Percentiles rank a stretch among this genome's conserved stretches.
These are phyloP conservation scores for Drosophila birchii DNA, from an alignment of 2,888 invertebrate species.

Conservation along the genomic window DNA sequence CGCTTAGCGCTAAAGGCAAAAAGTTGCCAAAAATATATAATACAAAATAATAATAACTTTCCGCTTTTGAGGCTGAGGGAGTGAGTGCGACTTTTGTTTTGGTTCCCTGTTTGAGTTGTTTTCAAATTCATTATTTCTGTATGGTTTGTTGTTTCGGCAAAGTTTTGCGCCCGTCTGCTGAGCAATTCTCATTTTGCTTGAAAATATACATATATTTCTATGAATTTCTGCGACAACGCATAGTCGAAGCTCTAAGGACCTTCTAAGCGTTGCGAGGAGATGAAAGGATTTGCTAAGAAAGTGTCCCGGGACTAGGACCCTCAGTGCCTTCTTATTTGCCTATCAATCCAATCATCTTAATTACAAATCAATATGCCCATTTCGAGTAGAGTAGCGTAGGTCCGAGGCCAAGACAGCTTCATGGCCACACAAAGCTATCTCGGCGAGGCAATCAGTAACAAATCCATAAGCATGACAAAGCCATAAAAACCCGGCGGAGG, in stretches of 20 bases:
- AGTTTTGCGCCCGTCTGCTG: slow-evolving; percentile 32
- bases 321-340: slow-evolving; percentile 4
- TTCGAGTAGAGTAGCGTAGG: slow-evolving; percentile 54
- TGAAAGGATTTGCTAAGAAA: slow-evolving; percentile 22
- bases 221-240: neutral
- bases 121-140: slow-evolving; percentile 60
- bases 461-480: slow-evolving; percentile 77
- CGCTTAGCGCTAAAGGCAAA: slow-evolving; percentile 57
- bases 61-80: slow-evolving; percentile 9
- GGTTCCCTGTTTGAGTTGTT: slow-evolving; percentile 49
- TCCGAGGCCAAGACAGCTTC: slow-evolving; percentile 38
- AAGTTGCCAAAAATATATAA: slow-evolving; percentile 64
- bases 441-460: slow-evolving; percentile 69
- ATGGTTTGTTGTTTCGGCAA: slow-evolving; percentile 34
- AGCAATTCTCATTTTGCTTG: slow-evolving; percentile 14
- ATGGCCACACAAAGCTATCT: slow-evolving; percentile 56
- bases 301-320: neutral
- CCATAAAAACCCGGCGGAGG: slow-evolving; percentile 57
- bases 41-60: slow-evolving; percentile 66
- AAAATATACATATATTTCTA: slow-evolving; percentile 21
- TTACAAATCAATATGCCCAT: slow-evolving; percentile 73
- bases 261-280: neutral
- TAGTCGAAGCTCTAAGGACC: slow-evolving; percentile 3
- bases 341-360: slow-evolving; percentile 53
- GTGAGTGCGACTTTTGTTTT: slow-evolving; percentile 53